These are phyloP conservation scores for Anticlea derivata DNA, from an alignment of 2,888 invertebrate genomes.

Conservation along the genomic window DNA sequence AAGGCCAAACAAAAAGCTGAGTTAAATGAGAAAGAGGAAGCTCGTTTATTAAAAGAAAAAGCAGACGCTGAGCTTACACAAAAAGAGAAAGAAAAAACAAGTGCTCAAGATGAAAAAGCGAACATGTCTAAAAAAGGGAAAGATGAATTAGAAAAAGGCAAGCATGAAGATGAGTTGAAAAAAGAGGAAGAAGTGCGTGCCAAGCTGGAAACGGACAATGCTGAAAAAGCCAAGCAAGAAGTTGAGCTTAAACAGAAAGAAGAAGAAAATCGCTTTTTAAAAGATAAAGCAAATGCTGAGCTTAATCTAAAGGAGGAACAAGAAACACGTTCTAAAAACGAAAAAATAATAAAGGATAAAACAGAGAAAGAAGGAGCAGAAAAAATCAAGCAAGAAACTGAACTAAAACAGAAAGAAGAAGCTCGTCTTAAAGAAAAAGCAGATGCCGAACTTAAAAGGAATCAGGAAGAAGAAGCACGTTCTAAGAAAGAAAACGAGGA, in stretches of 20 bases:
- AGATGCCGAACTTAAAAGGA: not conserved
- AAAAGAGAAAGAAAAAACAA: not conserved
- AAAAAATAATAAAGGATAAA: slow-evolving; percentile 26
- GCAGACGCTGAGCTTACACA: slow-evolving; percentile 7
- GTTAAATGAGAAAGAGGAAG: slow-evolving; percentile 3
- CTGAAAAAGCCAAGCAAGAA: not conserved
- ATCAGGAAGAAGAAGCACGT: not conserved
- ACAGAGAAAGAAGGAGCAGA: slow-evolving; percentile 18
- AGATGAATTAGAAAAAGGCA: slow-evolving; percentile 7
- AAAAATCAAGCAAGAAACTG: slow-evolving; percentile 1
- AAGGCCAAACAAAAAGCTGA: not conserved
- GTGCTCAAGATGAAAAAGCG: slow-evolving; percentile 22
- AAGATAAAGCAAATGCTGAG: slow-evolving; percentile 7
- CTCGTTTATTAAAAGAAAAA: too few relatives aligned
- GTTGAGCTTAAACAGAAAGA: not conserved
- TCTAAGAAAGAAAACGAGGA: slow-evolving; percentile 7
- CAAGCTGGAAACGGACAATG: too few relatives aligned
- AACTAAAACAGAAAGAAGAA: slow-evolving; percentile 14
- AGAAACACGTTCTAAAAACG: slow-evolving; percentile 2
- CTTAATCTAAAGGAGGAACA: slow-evolving; percentile 23
- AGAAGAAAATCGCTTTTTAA: not conserved
- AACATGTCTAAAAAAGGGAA: too few relatives aligned
- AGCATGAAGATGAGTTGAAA: not conserved
- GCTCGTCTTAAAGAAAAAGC: not conserved
- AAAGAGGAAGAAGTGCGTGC: slow-evolving; percentile 12